phyloP scores from a whole-genome alignment of 2,888 invertebrate species.

The Ochlodes sylvanus region DNA sequence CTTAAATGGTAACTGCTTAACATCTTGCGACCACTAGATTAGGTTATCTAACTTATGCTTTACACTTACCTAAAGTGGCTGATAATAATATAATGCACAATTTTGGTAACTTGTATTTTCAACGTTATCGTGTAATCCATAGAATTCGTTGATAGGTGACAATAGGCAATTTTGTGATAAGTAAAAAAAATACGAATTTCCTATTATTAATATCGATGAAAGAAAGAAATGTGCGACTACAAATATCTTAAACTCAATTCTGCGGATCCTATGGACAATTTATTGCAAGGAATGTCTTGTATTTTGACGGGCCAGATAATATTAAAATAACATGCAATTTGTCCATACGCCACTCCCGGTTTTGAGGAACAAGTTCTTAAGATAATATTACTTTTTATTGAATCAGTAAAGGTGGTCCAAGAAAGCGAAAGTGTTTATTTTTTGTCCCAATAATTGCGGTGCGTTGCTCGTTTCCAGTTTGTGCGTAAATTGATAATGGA shows the following conservation, averaged over 20 bases:
- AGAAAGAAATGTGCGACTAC: neutral
- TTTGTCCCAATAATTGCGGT: constrained; percentile 33
- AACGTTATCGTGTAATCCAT: no score
- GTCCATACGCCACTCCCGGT: constrained; percentile 27
- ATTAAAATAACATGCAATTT: constrained; percentile 30
- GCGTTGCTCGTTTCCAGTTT: constrained; percentile 10
- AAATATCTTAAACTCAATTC: neutral
- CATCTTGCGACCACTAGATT: neutral
- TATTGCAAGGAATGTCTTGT: constrained; percentile 9
- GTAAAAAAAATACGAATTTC: no score
- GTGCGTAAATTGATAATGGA: constrained; percentile 31
- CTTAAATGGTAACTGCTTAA: constrained; percentile 18
- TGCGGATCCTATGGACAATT: neutral
- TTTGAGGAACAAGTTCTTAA: constrained; percentile 31
- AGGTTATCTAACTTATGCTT: no score
- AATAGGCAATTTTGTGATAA: no score
- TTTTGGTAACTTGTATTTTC: no score
- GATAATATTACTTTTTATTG: constrained; percentile 34
- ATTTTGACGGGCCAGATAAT: constrained; percentile 6
- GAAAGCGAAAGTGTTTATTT: constrained; percentile 38
- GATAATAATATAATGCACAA: no score
- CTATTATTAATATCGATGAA: no score
- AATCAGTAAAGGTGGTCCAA: constrained; percentile 33
- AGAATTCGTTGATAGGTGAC: no score
- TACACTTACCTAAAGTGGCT: no score